Percentiles rank a stretch among this genome's conserved stretches.
Conservation (phyloP, 92 coral and sea anemone species). For the Pocillopora meandrina region DNA sequence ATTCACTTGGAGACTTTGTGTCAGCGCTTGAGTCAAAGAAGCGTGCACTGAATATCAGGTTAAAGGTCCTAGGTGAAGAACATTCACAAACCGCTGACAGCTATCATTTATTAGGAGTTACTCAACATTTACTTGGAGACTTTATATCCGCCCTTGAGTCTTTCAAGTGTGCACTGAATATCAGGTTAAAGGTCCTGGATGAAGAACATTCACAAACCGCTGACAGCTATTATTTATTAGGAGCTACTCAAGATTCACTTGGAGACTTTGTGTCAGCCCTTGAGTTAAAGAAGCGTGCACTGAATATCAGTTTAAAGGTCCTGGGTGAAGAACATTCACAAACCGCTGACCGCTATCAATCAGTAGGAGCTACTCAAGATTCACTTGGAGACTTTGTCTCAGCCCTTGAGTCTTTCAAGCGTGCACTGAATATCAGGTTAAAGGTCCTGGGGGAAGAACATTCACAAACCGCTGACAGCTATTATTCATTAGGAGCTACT, state of each 20-base stretch:
- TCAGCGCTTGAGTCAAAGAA: too few species aligned
- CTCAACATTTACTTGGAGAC: neutral
- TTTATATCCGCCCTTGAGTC: neutral
- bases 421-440: neutral
- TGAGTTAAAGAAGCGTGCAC: neutral
- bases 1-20: too few species aligned
- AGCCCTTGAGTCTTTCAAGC: neutral
- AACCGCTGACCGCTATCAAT: constrained; percentile 1
- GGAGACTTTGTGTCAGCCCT: neutral
- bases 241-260: neutral
- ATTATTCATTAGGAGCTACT: neutral
- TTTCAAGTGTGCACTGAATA: neutral
- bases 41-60: too few species aligned
- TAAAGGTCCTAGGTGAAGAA: too few species aligned
- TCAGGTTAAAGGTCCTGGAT: neutral
- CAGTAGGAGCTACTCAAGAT: neutral
- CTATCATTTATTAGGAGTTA: neutral
- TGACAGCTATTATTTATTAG: neutral
- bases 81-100: too few species aligned
- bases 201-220: neutral
- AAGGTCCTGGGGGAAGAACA: neutral
- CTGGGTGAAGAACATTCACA: neutral
- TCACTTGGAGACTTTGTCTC: neutral
- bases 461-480: neutral
- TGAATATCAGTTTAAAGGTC: neutral